phyloP scores from a whole-genome alignment of 2,888 invertebrate species.

The Watsonalla binaria region DNA sequence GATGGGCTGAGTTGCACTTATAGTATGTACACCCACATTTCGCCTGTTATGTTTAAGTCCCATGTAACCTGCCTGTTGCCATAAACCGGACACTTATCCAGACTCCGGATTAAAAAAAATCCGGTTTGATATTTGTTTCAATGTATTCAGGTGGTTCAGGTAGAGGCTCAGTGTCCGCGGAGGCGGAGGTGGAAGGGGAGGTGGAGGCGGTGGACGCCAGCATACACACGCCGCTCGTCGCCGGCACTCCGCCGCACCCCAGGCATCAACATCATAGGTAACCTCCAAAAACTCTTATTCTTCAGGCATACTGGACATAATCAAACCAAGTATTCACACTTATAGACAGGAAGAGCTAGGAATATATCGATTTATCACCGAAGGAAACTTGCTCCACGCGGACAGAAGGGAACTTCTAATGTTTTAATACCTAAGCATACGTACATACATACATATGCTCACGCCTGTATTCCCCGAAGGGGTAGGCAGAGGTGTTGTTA shows the following conservation, averaged over 20 bases:
- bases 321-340: background rate
- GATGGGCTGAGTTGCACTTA: too few relatives aligned
- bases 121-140: background rate
- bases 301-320: background rate
- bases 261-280: slow-evolving; percentile 61
- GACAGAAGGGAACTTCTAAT: too few relatives aligned
- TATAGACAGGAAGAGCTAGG: too few relatives aligned
- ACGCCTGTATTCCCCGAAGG: too few relatives aligned
- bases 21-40: background rate
- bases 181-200: slow-evolving; percentile 52
- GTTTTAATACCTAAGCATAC: too few relatives aligned
- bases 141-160: slow-evolving; percentile 39
- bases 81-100: background rate
- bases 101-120: background rate
- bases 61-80: too few relatives aligned
- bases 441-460: too few relatives aligned
- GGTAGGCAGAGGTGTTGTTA: too few relatives aligned
- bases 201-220: slow-evolving; percentile 66
- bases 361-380: too few relatives aligned
- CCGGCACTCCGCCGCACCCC: slow-evolving; percentile 49
- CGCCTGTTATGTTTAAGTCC: too few relatives aligned
- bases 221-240: slow-evolving; percentile 72
- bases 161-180: slow-evolving; percentile 43
- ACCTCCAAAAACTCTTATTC: background rate
- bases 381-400: too few relatives aligned